Conservation (phyloP, 2,888 invertebrate genomes). For the Bruchidius siliquastri region DNA sequence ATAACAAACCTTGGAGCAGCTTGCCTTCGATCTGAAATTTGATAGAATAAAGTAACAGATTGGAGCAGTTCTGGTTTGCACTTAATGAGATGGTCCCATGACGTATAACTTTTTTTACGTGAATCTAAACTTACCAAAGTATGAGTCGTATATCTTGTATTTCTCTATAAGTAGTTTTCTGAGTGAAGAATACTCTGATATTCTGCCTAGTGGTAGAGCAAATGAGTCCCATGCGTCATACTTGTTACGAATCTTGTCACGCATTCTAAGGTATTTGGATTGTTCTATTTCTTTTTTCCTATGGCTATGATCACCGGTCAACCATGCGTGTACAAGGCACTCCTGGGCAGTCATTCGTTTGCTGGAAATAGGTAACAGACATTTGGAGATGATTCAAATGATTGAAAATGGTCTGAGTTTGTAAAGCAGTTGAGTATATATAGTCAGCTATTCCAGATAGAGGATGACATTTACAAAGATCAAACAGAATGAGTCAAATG, state of each 20-base stretch:
- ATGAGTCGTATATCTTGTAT: constrained; percentile 93
- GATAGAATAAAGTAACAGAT: neutral
- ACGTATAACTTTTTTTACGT: too few relatives aligned
- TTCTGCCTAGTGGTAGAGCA: constrained; percentile 88
- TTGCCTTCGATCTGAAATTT: constrained; percentile 79
- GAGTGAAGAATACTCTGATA: constrained; percentile 95
- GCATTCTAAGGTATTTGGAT: constrained; percentile 78
- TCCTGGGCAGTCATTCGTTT: constrained; percentile 98
- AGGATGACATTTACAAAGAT: too few relatives aligned
- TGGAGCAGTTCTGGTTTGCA: too few relatives aligned
- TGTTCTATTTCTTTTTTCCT: constrained; percentile 77
- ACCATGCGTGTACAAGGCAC: constrained; percentile 92
- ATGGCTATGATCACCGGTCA: constrained; percentile 78
- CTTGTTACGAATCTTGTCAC: constrained; percentile 80
- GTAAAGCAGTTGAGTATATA: too few relatives aligned
- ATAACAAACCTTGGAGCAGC: constrained; percentile 98
- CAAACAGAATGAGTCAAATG: too few relatives aligned
- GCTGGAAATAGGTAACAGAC: constrained; percentile 51
- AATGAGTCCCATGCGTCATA: constrained; percentile 80
- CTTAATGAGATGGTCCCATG: too few relatives aligned
- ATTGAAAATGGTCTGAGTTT: too few relatives aligned
- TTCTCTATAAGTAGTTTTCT: constrained; percentile 93
- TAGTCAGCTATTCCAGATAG: too few relatives aligned
- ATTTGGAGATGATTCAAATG: too few relatives aligned
- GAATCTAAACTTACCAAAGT: constrained; percentile 65